phyloP scores from a whole-genome alignment of 2,888 invertebrate genomes.

The Strigamia maritima region DNA sequence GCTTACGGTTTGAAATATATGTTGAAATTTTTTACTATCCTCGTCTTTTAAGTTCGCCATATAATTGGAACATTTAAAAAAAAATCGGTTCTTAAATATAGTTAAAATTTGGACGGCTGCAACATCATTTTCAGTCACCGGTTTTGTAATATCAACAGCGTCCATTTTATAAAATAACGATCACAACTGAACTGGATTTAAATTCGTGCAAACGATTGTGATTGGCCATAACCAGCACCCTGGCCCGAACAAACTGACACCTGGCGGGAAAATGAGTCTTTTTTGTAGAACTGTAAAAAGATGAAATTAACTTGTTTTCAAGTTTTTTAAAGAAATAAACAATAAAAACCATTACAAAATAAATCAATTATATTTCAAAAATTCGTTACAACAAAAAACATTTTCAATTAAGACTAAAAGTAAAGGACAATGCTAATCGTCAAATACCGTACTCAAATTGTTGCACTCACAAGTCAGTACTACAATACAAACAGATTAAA shows the following conservation, averaged over 20 bases:
- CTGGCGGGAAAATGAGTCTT: background rate
- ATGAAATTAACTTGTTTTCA: too few species aligned
- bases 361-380: background rate
- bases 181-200: background rate
- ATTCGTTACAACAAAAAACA: background rate
- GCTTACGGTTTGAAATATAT: background rate
- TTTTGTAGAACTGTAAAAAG: too few species aligned
- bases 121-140: background rate
- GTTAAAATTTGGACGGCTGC: background rate
- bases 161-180: background rate
- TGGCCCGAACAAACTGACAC: background rate
- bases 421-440: background rate
- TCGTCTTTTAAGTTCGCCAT: background rate
- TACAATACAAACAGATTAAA: background rate
- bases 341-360: background rate
- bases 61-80: background rate
- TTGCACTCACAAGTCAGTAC: background rate
- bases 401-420: background rate
- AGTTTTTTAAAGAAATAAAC: too few species aligned
- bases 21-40: background rate
- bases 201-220: background rate
- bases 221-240: background rate
- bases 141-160: background rate
- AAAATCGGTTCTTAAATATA: background rate
- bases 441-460: too few species aligned